phyloP scores from a whole-genome alignment of 2,888 invertebrate species.

The Agonopterix arenella region DNA sequence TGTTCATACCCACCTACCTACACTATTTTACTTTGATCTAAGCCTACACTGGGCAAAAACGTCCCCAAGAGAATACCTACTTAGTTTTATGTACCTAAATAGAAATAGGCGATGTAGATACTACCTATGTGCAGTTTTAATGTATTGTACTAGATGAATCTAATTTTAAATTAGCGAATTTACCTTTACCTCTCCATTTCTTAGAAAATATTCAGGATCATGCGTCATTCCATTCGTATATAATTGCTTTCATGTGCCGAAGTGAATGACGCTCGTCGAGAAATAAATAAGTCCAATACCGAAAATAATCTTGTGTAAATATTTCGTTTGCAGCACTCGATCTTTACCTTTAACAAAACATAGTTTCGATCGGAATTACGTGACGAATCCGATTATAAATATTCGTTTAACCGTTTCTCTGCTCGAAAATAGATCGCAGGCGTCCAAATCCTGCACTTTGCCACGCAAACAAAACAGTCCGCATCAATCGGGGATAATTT shows the following conservation, averaged over 20 bases:
- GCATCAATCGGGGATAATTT: constrained; percentile 45
- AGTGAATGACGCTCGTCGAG: constrained; percentile 52
- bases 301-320: constrained; percentile 66
- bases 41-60: too few species aligned
- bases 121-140: too few species aligned
- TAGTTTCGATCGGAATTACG: constrained; percentile 39
- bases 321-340: constrained; percentile 46
- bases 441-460: constrained; percentile 29
- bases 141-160: too few species aligned
- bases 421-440: constrained; percentile 45
- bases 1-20: too few species aligned
- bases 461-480: constrained; percentile 53
- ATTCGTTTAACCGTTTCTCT: constrained; percentile 42
- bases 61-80: too few species aligned
- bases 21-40: too few species aligned
- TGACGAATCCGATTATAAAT: constrained; percentile 68
- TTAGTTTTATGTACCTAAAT: too few species aligned
- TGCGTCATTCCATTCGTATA: constrained; percentile 58
- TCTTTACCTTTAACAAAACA: constrained; percentile 59
- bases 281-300: constrained; percentile 54
- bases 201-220: constrained; percentile 47
- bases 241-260: constrained; percentile 65
- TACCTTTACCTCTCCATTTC: constrained; percentile 6
- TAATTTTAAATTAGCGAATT: too few species aligned
- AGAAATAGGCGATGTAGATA: too few species aligned